These are phyloP conservation scores for Thera britannica DNA, from an alignment of 2,888 invertebrate species.

Conservation along the genomic window DNA sequence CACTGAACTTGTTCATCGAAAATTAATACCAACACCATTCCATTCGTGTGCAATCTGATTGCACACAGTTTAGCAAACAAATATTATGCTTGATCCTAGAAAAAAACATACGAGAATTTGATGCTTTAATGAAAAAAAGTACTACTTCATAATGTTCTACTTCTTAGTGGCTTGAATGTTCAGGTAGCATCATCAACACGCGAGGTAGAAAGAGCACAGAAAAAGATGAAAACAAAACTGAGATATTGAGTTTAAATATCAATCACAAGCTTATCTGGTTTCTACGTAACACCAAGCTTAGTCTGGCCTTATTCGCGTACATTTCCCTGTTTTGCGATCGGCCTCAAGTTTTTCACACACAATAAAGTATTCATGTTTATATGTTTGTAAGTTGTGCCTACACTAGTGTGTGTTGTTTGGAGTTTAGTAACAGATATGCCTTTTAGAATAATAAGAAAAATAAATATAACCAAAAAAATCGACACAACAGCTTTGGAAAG, in stretches of 20 bases:
- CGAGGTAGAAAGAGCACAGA: too few relatives aligned
- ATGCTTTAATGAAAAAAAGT: too few relatives aligned
- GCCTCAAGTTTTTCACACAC: slow-evolving; percentile 39
- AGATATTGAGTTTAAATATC: background rate
- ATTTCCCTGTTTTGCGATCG: slow-evolving; percentile 26
- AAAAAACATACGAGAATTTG: too few relatives aligned
- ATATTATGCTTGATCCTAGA: too few relatives aligned
- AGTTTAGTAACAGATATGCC: slow-evolving; percentile 7
- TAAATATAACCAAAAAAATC: background rate
- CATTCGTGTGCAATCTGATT: too few relatives aligned
- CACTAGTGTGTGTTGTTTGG: slow-evolving; percentile 33
- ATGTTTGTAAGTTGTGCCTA: slow-evolving; percentile 35
- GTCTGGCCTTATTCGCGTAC: slow-evolving; percentile 13
- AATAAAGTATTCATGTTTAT: slow-evolving; percentile 41
- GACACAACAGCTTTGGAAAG: background rate
- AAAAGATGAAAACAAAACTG: too few relatives aligned
- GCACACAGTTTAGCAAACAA: too few relatives aligned
- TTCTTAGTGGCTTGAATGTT: too few relatives aligned
- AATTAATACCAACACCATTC: too few relatives aligned
- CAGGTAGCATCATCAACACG: too few relatives aligned
- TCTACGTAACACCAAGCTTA: slow-evolving; percentile 13
- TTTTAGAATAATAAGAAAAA: background rate
- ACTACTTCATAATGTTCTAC: too few relatives aligned
- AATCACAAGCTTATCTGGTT: slow-evolving; percentile 1
- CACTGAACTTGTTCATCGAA: too few relatives aligned